Evolutionary conservation across 1,140 invertebrate species (phyloP).

Genomic region (Zophobas morio): DNA sequence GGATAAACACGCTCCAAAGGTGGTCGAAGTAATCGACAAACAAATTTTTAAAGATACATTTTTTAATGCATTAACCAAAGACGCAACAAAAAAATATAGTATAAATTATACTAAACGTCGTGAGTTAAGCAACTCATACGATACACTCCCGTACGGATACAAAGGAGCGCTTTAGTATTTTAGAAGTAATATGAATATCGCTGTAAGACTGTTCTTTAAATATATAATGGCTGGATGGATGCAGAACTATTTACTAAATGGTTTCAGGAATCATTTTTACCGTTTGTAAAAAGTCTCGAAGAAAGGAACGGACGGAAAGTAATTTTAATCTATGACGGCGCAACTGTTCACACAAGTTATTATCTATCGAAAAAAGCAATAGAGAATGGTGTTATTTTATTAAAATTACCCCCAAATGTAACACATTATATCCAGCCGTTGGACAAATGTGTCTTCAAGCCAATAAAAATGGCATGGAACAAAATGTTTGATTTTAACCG

Average conservation of each 20-base stretch:
- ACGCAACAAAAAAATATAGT: too few species aligned
- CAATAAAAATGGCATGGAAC: conserved; percentile 2
- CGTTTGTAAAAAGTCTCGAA: background rate
- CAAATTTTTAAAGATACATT: too few species aligned
- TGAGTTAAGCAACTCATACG: too few species aligned
- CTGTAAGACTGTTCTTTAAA: too few species aligned
- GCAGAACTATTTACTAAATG: background rate
- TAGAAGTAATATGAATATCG: too few species aligned
- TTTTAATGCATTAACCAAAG: too few species aligned
- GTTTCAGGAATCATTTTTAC: background rate
- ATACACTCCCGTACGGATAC: too few species aligned
- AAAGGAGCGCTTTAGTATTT: too few species aligned
- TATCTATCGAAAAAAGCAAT: conserved; percentile 2
- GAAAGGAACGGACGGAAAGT: background rate
- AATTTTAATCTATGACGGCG: conserved; percentile 22
- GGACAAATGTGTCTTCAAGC: conserved; percentile 8
- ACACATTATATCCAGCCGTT: conserved; percentile 34
- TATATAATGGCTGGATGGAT: conserved; percentile 7
- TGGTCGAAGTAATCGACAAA: too few species aligned
- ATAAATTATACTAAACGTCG: too few species aligned
- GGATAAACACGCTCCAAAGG: too few species aligned
- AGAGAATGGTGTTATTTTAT: conserved; percentile 26
- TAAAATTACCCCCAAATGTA: conserved; percentile 12
- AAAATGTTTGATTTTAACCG: conserved; percentile 10
- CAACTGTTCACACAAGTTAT: conserved; percentile 1